A percentile compares a stretch with the other conserved stretches of the same genome.
These are phyloP conservation scores for Nephila pilipes DNA, from an alignment of 1,140 invertebrate species.

Conservation along the genomic window DNA sequence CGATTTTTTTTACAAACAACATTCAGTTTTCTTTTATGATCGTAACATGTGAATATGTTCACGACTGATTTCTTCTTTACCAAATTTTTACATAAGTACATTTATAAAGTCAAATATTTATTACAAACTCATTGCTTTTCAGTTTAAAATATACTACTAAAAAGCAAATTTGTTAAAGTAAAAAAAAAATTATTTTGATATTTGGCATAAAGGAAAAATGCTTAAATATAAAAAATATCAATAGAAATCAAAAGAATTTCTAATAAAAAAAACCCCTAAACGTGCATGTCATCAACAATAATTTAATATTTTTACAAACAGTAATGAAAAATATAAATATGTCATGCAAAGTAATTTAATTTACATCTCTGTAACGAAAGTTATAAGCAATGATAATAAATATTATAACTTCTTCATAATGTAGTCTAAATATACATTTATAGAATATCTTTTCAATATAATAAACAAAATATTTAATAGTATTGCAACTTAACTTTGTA, in stretches of 20 bases:
- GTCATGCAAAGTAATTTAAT: background rate
- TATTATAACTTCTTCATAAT: constrained; percentile 21
- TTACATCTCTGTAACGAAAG: constrained; percentile 28
- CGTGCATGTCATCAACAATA: constrained; percentile 1
- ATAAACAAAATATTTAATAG: constrained; percentile 37
- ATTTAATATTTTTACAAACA: background rate
- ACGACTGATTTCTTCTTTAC: too few species aligned
- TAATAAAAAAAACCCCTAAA: background rate
- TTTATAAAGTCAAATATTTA: too few species aligned
- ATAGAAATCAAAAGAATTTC: background rate
- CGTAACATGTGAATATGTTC: too few species aligned
- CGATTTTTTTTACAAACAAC: background rate
- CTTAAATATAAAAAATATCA: background rate
- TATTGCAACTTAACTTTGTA: constrained; percentile 16
- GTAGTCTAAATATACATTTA: background rate
- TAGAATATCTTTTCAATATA: constrained; percentile 20
- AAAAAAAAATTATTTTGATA: constrained; percentile 35
- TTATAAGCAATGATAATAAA: constrained; percentile 9
- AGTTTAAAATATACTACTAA: too few species aligned
- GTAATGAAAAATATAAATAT: constrained; percentile 5
- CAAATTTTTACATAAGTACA: too few species aligned
- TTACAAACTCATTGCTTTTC: too few species aligned
- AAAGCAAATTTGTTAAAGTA: too few species aligned
- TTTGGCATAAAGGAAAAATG: constrained; percentile 35
- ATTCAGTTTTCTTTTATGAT: background rate